Evolutionary conservation across 2,113 vertebrate genomes (phyloP), one percentile per base, ranked within the genome.

Genomic region (Sinosuthora webbiana): DNA sequence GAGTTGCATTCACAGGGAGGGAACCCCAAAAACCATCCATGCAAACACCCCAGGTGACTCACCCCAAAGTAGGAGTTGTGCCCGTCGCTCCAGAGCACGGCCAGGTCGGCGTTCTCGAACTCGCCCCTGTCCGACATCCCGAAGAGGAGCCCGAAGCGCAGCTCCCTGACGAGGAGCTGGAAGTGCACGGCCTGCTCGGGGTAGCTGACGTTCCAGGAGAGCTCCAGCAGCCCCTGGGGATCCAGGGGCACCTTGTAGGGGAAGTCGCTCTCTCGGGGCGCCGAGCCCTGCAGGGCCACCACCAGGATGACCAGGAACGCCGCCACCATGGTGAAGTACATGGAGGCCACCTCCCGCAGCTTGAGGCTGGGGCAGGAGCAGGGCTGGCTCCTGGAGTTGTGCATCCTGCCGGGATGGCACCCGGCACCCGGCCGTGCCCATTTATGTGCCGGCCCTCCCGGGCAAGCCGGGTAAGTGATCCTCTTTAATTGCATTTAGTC

Each of bases 121-220:
- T 99, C 97, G 0, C 99, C 99, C 3, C 98, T 97, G 96, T 99
- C 98, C 0, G 99, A 99, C 99, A 99, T 99, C 37, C 99, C 99
- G 0, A 99, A 98, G 33, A 99, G 93, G 42, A 99, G 27, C 6
- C 99, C 99, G 0, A 98, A 98, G 20, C 30, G 90, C 55, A 98
- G 95, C 19, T 98, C 69, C 11, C 73, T 97, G 59, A 98, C 28
- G 75, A 94, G 95, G 39, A 99, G 97, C 98, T 98, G 97, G 96
- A 99, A 98, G 70, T 98, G 93, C 27, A 99, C 50, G 2, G 90
- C 97, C 95, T 99, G 97, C 60, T 93, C 59, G 0, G 80, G 24
- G 6, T 99, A 99, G 96, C 99, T 99, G 97, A 99, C 79, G 1
- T 99, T 99, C 99, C 99, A 99, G 37, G 98, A 98, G n/a, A 99